Conservation (phyloP, 2,113 vertebrate species). For the Eudyptes chrysolophus region DNA sequence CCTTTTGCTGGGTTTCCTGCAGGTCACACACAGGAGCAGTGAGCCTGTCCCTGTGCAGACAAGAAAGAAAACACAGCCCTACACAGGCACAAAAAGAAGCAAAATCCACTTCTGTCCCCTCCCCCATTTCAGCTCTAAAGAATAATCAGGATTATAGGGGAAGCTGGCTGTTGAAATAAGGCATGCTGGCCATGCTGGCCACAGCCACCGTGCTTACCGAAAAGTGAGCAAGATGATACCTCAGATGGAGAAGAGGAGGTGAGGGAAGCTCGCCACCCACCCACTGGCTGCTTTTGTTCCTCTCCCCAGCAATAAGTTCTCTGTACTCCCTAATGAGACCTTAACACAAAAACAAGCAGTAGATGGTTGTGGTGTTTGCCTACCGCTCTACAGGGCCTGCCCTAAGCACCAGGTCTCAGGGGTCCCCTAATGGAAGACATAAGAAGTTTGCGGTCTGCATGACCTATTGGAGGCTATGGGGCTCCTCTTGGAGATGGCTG, state of each 20-base stretch:
- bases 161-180: not conserved
- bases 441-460: not conserved
- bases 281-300: not conserved
- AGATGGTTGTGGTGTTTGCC: not conserved
- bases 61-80: not conserved
- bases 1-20: not conserved
- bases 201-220: not conserved
- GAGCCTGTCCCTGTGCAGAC: not conserved
- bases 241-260: not conserved
- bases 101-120: not conserved
- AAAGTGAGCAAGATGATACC: not conserved
- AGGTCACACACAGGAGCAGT: conserved; percentile 13
- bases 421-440: not conserved
- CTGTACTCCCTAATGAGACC: not conserved
- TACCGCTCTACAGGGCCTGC: not conserved
- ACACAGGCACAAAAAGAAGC: not conserved
- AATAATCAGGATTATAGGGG: conserved; percentile 10
- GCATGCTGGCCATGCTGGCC: not conserved
- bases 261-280: not conserved
- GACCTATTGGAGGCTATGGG: not conserved
- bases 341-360: not conserved
- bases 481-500: not conserved
- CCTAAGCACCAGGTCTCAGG: not conserved
- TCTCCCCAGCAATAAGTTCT: not conserved
- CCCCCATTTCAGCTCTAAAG: not conserved